Percentiles rank a stretch among this genome's conserved stretches.
Conservation (phyloP, 1,140 invertebrate genomes). For the Papilio xuthus region DNA sequence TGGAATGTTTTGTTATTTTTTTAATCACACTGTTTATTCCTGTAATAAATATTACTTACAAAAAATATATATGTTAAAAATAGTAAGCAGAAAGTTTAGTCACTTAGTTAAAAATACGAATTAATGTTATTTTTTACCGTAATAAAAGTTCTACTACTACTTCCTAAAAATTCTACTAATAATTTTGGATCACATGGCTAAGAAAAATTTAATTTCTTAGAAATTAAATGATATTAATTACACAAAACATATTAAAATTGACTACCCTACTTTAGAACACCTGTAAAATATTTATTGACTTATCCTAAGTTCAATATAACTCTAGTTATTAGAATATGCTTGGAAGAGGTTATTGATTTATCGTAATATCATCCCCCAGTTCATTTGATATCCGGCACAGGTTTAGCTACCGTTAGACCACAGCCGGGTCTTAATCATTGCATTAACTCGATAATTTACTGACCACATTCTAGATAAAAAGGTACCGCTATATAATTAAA, state of each 20-base stretch:
- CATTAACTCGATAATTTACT: slow-evolving; percentile 43
- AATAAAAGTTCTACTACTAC: too few relatives aligned
- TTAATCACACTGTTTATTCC: neutral
- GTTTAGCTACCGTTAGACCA: slow-evolving; percentile 51
- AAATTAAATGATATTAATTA: too few relatives aligned
- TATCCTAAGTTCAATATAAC: neutral
- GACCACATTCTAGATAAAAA: slow-evolving; percentile 44
- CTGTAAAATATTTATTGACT: neutral
- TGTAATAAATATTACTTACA: too few relatives aligned
- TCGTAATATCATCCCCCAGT: slow-evolving; percentile 48
- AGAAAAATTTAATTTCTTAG: too few relatives aligned
- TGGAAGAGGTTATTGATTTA: slow-evolving; percentile 41
- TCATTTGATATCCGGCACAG: slow-evolving; percentile 41
- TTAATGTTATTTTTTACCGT: too few relatives aligned
- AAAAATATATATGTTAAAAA: too few relatives aligned
- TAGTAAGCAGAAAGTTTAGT: too few relatives aligned
- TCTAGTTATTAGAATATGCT: neutral
- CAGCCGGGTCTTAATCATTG: slow-evolving; percentile 51
- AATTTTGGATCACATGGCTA: too few relatives aligned
- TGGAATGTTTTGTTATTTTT: slow-evolving; percentile 22
- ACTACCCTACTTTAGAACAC: too few relatives aligned
- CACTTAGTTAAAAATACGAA: too few relatives aligned
- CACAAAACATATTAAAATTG: too few relatives aligned
- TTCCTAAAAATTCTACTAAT: too few relatives aligned
- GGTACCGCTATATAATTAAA: slow-evolving; percentile 46